phyloP scores from a whole-genome alignment of 2,113 vertebrate species.

The Pao palembangensis region DNA sequence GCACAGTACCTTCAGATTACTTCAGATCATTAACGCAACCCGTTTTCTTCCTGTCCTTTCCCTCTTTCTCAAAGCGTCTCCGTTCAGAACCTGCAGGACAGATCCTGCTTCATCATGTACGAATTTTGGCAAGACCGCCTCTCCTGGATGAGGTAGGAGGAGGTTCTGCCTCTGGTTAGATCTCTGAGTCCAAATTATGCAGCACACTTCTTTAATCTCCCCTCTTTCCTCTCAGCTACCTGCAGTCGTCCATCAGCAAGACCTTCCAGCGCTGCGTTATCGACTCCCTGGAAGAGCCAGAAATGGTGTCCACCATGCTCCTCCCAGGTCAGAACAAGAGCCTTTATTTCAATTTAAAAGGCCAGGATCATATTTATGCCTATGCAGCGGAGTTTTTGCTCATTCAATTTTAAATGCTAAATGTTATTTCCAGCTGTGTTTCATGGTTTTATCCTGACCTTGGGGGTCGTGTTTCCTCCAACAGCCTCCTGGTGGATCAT shows the following conservation, averaged over 20 bases:
- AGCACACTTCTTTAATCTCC: conserved; percentile 3
- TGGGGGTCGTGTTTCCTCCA: conserved; percentile 17
- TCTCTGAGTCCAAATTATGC: neutral
- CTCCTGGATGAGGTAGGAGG: conserved; percentile 87
- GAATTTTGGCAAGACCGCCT: conserved; percentile 91
- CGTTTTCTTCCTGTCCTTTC: neutral
- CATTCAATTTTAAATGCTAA: too few relatives aligned
- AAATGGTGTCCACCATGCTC: conserved; percentile 72
- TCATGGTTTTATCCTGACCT: too few relatives aligned
- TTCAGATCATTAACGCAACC: neutral
- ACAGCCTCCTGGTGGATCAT: conserved; percentile 74
- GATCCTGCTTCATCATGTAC: conserved; percentile 86
- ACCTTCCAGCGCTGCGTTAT: conserved; percentile 69
- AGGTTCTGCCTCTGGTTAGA: neutral
- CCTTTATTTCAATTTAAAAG: too few relatives aligned
- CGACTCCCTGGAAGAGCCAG: conserved; percentile 62
- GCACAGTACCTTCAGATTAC: too few relatives aligned
- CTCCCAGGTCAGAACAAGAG: conserved; percentile 49
- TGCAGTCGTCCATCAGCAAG: conserved; percentile 80
- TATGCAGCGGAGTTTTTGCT: too few relatives aligned
- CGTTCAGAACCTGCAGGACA: conserved; percentile 82
- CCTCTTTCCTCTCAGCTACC: conserved; percentile 75
- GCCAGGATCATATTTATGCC: too few relatives aligned
- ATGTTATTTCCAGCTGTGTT: too few relatives aligned
- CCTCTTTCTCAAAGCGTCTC: conserved; percentile 73